phyloP scores from a whole-genome alignment of 2,113 vertebrate genomes.

The Aldabrachelys gigantea region DNA sequence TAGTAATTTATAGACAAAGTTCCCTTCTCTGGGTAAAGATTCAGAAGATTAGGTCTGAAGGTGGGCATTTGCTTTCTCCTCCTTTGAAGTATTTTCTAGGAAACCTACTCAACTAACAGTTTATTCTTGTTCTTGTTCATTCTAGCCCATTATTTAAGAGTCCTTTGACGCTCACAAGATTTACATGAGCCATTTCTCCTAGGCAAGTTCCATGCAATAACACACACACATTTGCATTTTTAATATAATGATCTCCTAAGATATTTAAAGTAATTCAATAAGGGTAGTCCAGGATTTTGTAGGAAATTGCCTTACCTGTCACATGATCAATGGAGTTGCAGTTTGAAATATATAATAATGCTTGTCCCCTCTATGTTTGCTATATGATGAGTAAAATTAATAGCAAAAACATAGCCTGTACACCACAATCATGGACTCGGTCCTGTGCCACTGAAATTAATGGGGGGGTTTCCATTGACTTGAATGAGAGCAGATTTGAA shows the following conservation, averaged over 20 bases:
- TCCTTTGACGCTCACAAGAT: not conserved
- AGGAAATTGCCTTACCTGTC: not conserved
- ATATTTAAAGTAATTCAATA: not conserved
- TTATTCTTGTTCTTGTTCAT: not conserved
- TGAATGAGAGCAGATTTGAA: not conserved
- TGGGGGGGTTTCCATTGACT: not conserved
- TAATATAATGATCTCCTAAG: not conserved
- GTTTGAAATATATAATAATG: not conserved
- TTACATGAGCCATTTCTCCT: not conserved
- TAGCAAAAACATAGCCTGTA: not conserved
- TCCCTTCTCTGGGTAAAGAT: no score
- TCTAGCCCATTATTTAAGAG: not conserved
- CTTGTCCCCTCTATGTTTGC: slow-evolving; percentile 16
- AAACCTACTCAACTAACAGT: not conserved
- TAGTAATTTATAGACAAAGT: no score
- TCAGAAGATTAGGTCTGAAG: not conserved
- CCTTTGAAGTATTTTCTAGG: not conserved
- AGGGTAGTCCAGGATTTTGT: not conserved
- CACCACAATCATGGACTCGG: not conserved
- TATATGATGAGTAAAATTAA: not conserved
- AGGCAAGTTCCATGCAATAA: not conserved
- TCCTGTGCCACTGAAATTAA: not conserved
- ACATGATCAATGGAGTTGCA: not conserved
- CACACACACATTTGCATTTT: not conserved
- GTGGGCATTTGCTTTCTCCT: not conserved